Conservation (phyloP, 2,113 vertebrate species). For the Pachycephala philippinensis region DNA sequence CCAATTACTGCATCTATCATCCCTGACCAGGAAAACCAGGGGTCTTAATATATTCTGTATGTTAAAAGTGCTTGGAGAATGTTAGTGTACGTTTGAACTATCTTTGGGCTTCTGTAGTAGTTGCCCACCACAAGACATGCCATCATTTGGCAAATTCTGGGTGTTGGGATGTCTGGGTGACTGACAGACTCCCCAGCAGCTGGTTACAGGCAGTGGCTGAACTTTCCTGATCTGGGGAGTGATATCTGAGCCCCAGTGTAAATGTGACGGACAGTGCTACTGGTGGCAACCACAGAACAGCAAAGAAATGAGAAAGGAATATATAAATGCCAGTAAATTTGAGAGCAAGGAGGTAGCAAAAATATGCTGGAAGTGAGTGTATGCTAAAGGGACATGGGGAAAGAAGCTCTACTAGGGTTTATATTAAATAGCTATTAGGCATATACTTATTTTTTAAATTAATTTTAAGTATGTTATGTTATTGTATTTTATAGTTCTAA, state of each 20-base stretch:
- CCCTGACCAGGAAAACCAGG: not conserved
- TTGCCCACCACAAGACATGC: not conserved
- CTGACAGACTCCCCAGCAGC: not conserved
- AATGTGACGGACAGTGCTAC: not conserved
- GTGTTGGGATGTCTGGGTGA: not conserved
- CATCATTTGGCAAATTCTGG: not conserved
- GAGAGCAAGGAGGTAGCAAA: not conserved
- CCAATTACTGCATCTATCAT: not conserved
- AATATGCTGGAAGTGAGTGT: not conserved
- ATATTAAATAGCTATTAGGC: not conserved
- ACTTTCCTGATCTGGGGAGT: not conserved
- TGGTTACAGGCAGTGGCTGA: not conserved
- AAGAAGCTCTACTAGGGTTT: not conserved
- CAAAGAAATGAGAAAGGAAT: not conserved
- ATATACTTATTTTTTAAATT: not conserved
- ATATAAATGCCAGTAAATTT: not conserved
- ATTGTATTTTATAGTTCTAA: not conserved
- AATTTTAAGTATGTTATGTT: not conserved
- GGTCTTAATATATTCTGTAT: not conserved
- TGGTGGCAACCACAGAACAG: not conserved
- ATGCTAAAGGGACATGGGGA: not conserved
- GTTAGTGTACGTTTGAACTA: not conserved
- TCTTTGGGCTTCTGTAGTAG: not conserved
- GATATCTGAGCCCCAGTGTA: not conserved
- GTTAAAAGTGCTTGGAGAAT: rapidly evolving